Evolutionary conservation across 2,113 vertebrate genomes (phyloP), one percentile per base, ranked within the genome.

Genomic region (Tor tambroides): DNA sequence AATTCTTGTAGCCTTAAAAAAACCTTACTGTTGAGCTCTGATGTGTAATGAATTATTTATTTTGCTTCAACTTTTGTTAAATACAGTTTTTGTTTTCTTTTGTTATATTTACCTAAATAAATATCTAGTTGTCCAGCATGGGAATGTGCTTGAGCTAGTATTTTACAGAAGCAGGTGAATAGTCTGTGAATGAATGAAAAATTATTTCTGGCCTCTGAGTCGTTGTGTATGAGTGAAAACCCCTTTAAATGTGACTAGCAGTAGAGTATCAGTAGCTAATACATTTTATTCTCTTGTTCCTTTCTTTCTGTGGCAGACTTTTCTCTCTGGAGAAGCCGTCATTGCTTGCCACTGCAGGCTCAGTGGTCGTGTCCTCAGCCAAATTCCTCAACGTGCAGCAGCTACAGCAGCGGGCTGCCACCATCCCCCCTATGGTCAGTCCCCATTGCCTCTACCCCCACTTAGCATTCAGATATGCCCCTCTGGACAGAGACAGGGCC

Each of bases 351-450:
- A 95, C 97, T 9, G 88, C 95, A 67, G 95, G 96, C 23, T 93
- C 97, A 0, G 95, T 99, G 85, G 91, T 99, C 83, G 95, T 99
- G 2, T 96, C 97, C 19, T 94, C 97, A 14, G 94, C 95, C 0
- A 99, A 98, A 88, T 96, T 95, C 21, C 94, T 98, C 94, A 98
- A 96, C 90, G 92, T 99, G 80, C 97, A 98, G 86, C 98, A 99
- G 92, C 94, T 99, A 86, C 97, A 99, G 38, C 95, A 99, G 88
- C 95, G 97, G 89, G 97, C 97, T 85, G 98, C 98, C 35, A 93
- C 96, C 88, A 99, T 99, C 85, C 98, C 98, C 10, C 95, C 97
- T 28, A 99, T 99, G 98, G 98, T 99, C 92, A 92, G 92, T 94
- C 88, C 85, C 83, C 61, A 85, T 79, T 83, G 83, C 79, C 63